phyloP scores from a whole-genome alignment of 2,888 invertebrate genomes.

The Cactoblastis cactorum region DNA sequence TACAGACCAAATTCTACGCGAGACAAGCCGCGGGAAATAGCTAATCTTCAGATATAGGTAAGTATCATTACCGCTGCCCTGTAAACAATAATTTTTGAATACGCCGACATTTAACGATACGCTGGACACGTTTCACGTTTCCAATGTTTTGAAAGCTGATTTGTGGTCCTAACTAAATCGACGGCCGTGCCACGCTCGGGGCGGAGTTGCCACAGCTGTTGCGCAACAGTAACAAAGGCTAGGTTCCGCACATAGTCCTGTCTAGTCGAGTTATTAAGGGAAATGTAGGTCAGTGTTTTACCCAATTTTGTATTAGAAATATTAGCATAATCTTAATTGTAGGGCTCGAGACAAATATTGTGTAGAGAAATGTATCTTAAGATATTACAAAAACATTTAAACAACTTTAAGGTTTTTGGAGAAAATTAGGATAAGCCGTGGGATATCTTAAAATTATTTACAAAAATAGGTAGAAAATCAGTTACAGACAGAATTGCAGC shows the following conservation, averaged over 20 bases:
- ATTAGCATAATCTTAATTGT: neutral
- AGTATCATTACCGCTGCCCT: too few species aligned
- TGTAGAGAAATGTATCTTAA: too few species aligned
- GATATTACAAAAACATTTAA: too few species aligned
- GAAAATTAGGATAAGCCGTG: too few species aligned
- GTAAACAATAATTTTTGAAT: neutral
- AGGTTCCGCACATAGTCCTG: neutral
- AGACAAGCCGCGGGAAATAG: too few species aligned
- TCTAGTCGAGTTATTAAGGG: neutral
- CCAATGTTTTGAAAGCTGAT: slow-evolving; percentile 32
- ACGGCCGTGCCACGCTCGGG: slow-evolving; percentile 29
- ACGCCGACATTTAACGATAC: slow-evolving; percentile 4
- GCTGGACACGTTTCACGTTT: slow-evolving; percentile 23
- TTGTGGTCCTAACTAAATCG: slow-evolving; percentile 30
- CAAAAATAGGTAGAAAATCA: too few species aligned
- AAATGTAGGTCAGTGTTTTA: neutral
- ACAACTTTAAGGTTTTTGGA: too few species aligned
- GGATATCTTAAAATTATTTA: too few species aligned
- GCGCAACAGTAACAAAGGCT: slow-evolving; percentile 3
- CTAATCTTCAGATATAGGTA: too few species aligned
- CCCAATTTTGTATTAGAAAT: neutral
- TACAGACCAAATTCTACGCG: too few species aligned
- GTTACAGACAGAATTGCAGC: too few species aligned
- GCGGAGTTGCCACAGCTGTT: slow-evolving; percentile 18
- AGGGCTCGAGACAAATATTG: too few species aligned